Evolutionary conservation across 2,113 vertebrate species (phyloP), one percentile per base, ranked within the genome.

Genomic region (Pitta sordida): DNA sequence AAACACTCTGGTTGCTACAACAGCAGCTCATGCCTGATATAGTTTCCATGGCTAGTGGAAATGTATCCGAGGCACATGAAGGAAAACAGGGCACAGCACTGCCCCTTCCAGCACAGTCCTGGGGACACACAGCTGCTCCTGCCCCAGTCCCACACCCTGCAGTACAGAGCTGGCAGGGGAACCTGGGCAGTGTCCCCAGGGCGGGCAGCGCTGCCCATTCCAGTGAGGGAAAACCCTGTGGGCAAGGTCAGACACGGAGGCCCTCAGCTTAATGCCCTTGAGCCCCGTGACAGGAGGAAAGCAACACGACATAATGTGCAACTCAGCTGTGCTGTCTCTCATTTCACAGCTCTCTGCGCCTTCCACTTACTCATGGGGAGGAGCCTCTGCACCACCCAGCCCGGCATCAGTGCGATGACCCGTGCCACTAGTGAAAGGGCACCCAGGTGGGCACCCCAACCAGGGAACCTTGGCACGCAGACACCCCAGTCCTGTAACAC

Each of bases 1-100:
- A 94, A 96, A 95, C 92, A 88, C 37, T 13, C 55, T 7, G 30
- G 96, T 94, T 95, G 93, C 92, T 83, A 96, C 90, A 96, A 95
- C 92, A 95, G 80, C 92, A 88, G 83, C 86, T 91, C 83, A 20
- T 63, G 71, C 92, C 85, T 59, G 3, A 64, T 96, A 86, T 86
- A 95, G 93, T 90, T 96, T 95, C 92, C 94, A 88, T 1, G 30
- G 30, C 83, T 4, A 44, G 52, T 59, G 86, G 83, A 93, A 94
- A 88, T 1, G 22, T 32, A 86, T 70, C 71, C 3, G 5, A 93
- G 58, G 70, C 63, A 77, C 10, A 1, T 0, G 2, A 58, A 52
- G 79, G 68, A 62, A 69, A 91, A 68, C 44, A 76, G 69, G 67
- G 58, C 49, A 85, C 13, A 22, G 93, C 71, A 80, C 30, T 13